These are phyloP conservation scores for Malacoctenus gilli DNA, from an alignment of 2,797 vertebrate species.

Conservation along the genomic window DNA sequence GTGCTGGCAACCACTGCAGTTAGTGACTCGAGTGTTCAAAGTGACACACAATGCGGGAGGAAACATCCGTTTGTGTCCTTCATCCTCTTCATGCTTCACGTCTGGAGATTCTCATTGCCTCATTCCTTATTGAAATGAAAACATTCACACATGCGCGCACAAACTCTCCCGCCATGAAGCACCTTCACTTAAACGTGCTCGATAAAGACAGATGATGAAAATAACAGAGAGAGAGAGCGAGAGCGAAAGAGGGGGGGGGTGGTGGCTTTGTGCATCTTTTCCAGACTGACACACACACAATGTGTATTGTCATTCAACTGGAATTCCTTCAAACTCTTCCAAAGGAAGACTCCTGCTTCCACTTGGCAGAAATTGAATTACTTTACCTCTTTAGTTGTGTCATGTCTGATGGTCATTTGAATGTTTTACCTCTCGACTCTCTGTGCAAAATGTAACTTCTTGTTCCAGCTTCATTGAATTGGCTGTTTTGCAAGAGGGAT, in stretches of 20 bases:
- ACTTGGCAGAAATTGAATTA: not conserved
- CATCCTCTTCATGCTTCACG: constrained; percentile 1
- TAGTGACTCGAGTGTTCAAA: not conserved
- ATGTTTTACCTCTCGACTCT: not conserved
- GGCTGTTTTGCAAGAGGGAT: too few species aligned
- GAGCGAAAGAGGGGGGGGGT: not conserved
- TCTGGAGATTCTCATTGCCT: constrained; percentile 17
- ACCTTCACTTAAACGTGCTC: constrained; percentile 24
- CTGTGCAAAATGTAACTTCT: not conserved
- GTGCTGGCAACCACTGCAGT: not conserved
- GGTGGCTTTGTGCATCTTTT: not conserved
- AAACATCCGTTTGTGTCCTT: constrained; percentile 14
- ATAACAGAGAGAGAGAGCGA: constrained; percentile 11
- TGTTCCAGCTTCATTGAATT: not conserved
- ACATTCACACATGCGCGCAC: constrained; percentile 9
- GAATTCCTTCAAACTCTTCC: not conserved
- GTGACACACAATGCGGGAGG: constrained; percentile 6
- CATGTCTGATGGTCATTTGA: not conserved
- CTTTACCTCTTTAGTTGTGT: not conserved
- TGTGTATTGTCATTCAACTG: not conserved
- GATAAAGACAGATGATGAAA: constrained; percentile 35
- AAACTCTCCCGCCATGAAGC: constrained; percentile 1
- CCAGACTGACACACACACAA: not conserved
- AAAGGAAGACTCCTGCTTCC: not conserved
- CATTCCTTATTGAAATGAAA: constrained; percentile 17